Conservation (phyloP, 2,113 vertebrate genomes). For the Phrynosoma blainvillii region DNA sequence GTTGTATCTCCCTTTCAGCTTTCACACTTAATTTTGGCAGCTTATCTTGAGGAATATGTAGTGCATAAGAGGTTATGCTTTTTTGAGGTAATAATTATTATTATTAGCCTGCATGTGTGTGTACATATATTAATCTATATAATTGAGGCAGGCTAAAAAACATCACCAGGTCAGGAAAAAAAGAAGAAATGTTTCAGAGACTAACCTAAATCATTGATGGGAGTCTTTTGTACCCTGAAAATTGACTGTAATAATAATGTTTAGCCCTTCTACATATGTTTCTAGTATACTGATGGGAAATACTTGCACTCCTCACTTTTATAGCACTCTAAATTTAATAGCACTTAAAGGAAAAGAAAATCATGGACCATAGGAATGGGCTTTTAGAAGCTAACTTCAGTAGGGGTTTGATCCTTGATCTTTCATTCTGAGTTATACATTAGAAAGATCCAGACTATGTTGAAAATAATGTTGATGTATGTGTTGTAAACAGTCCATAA, state of each 20-base stretch:
- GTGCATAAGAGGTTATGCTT: slow-evolving; percentile 28
- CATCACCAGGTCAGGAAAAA: not conserved
- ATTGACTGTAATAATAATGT: slow-evolving; percentile 36
- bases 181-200: slow-evolving; percentile 36
- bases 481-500: too few species aligned
- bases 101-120: not conserved
- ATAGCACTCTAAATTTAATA: not conserved
- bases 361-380: not conserved
- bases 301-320: not conserved
- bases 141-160: slow-evolving; percentile 48
- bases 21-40: slow-evolving; percentile 44
- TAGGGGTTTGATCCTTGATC: not conserved
- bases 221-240: slow-evolving; percentile 51
- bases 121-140: not conserved
- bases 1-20: slow-evolving; percentile 42
- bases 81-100: slow-evolving; percentile 51
- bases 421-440: not conserved
- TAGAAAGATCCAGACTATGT: not conserved
- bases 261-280: slow-evolving; percentile 6
- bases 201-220: slow-evolving; percentile 39
- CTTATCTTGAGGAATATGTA: slow-evolving; percentile 35
- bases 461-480: too few species aligned
- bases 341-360: not conserved
- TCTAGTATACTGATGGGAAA: not conserved
- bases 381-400: not conserved